Conservation (phyloP, 2,797 vertebrate genomes). For the Myotis myotis region DNA sequence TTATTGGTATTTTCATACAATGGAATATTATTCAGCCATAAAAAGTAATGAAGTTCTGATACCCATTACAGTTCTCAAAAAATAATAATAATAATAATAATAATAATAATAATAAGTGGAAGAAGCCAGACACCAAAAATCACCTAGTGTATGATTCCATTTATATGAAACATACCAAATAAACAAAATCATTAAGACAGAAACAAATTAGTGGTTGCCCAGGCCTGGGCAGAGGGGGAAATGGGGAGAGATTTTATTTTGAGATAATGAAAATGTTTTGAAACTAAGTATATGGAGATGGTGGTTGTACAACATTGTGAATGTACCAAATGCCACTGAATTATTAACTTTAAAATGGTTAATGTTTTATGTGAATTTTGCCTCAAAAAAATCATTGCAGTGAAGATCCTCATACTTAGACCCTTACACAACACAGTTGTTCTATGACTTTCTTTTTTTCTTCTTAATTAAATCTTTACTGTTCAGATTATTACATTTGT, state of each 20-base stretch:
- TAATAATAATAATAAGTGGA: neutral
- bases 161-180: constrained; percentile 22
- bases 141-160: neutral
- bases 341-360: constrained; percentile 24
- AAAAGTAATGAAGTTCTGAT: neutral
- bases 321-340: neutral
- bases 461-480: too few relatives aligned
- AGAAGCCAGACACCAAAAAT: constrained; percentile 38
- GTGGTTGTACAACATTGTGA: neutral
- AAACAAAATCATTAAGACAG: constrained; percentile 1
- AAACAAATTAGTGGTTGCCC: neutral
- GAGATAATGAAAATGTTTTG: constrained; percentile 25
- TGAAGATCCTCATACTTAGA: neutral
- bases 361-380: neutral
- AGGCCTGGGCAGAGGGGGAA: neutral
- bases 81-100: too few relatives aligned
- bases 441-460: constrained; percentile 6
- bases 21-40: constrained; percentile 29
- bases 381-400: neutral
- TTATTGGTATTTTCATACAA: neutral
- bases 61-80: neutral
- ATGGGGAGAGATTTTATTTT: constrained; percentile 12
- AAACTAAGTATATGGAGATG: neutral
- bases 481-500: too few relatives aligned
- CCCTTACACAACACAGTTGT: neutral